Evolutionary conservation across 2,888 invertebrate genomes (phyloP), one percentile per base, ranked within the genome.

Genomic region (Caenorhabditis imperialis): DNA sequence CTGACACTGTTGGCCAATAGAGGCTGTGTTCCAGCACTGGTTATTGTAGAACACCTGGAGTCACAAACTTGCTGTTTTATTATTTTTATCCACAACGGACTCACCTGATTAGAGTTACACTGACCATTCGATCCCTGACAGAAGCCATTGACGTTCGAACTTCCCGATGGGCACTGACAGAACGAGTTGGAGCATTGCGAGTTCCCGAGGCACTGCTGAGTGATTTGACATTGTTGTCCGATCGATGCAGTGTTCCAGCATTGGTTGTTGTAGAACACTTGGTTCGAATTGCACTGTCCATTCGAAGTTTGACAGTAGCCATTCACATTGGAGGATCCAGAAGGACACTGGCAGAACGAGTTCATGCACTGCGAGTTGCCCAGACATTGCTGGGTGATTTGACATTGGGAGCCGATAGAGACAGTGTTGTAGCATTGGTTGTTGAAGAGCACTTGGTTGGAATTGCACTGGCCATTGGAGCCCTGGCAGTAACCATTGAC

Each of bases 301-400:
- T 42, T 50, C 8, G 40, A 20, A 18, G 54, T 44, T 12, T 54
- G 47, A 47, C 70, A 70, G 54, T 40, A 53, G 7, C 55, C 50
- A 12, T 61, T 74, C 12, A 53, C 25, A 35, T 58, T 60, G 12
- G 20, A 37, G 2, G 42, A 27, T 38, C 75, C 75, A 16, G 61
- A 42, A 6, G 70, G 35, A 35, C 75, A 75, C 20, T 74, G 74
- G 40, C 78, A 78, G 48, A 61, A 38, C 0, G 63, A 60, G 33
- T 75, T 75, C 4, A 61, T 10, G 27, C 78, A 78, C 23, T 70
- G 63, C 0, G 75, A 65, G 33, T 60, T 70, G 8, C 54, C 61
- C 5, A 72, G 54, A 48, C 84, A 84, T 44, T 84, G 84, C 27
- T 73, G 57, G 14, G 79, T 75, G 62, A 73, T 67, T 1, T 48